Percentiles rank a stretch among this genome's conserved stretches.
Conservation (phyloP, 2,113 vertebrate genomes). For the Oophaga pumilio region DNA sequence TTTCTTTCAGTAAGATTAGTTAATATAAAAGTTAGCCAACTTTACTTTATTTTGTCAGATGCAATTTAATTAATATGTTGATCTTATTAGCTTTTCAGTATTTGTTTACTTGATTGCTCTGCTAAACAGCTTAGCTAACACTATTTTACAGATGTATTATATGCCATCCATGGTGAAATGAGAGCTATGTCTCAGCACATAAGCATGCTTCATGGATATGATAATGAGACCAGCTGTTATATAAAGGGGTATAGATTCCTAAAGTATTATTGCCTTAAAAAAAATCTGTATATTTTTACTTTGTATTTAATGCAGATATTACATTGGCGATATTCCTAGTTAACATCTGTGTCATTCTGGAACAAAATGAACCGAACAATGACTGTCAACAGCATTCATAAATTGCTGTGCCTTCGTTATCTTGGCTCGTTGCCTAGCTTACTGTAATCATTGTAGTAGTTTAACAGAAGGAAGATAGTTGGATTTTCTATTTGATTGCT, state of each 20-base stretch:
- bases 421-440: slow-evolving; percentile 43
- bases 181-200: slow-evolving; percentile 49
- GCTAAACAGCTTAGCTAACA: slow-evolving; percentile 44
- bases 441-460: slow-evolving; percentile 45
- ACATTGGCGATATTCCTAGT: slow-evolving; percentile 42
- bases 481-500: slow-evolving; percentile 14
- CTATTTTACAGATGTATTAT: slow-evolving; percentile 40
- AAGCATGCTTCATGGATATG: slow-evolving; percentile 48
- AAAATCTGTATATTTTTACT: slow-evolving; percentile 2
- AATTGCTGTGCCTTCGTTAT: slow-evolving; percentile 18
- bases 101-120: slow-evolving; percentile 5
- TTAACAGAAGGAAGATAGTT: slow-evolving; percentile 44
- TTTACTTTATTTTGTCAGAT: not conserved
- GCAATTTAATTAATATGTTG: not conserved
- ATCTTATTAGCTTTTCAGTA: not conserved
- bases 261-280: slow-evolving; percentile 42
- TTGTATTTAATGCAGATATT: slow-evolving; percentile 24
- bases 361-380: slow-evolving; percentile 32
- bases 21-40: not conserved
- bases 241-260: slow-evolving; percentile 36
- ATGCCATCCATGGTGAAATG: slow-evolving; percentile 18
- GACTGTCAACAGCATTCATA: slow-evolving; percentile 20
- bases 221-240: slow-evolving; percentile 54
- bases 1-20: not conserved
- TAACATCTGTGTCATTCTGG: slow-evolving; percentile 45